Conservation (phyloP, 2,888 invertebrate species). For the Eupithecia vulgata region DNA sequence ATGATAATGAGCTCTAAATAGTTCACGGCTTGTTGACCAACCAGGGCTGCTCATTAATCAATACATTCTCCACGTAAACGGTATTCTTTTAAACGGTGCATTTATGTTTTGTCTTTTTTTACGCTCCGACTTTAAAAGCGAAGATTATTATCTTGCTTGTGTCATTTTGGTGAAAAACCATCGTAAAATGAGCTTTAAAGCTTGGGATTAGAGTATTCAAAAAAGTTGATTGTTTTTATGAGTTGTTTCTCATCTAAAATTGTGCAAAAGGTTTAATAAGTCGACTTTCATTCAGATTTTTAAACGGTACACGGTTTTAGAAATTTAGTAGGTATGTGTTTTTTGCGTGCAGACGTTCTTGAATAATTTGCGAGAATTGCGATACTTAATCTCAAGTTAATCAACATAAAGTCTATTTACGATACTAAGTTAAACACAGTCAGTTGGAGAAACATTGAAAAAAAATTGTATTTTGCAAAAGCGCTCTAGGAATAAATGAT, state of each 20-base stretch:
- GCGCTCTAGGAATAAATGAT: background rate
- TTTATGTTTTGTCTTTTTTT: conserved; percentile 41
- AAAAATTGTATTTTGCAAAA: background rate
- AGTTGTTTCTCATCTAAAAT: conserved; percentile 2
- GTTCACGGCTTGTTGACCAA: conserved; percentile 72
- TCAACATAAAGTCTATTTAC: conserved; percentile 5
- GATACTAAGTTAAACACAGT: background rate
- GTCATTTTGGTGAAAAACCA: conserved; percentile 4
- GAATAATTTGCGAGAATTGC: conserved; percentile 28
- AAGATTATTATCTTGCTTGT: conserved; percentile 11
- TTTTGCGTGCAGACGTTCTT: conserved; percentile 18
- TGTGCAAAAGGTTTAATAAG: conserved; percentile 19
- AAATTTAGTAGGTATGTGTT: conserved; percentile 18
- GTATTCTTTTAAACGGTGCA: conserved; percentile 48
- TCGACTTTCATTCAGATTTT: conserved; percentile 22
- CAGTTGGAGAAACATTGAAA: background rate
- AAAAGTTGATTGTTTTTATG: background rate
- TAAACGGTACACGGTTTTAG: conserved; percentile 20
- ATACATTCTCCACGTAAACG: conserved; percentile 56
- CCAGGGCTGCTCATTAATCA: conserved; percentile 69
- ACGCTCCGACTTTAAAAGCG: conserved; percentile 17
- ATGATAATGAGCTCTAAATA: conserved; percentile 65
- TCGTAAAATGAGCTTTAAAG: background rate
- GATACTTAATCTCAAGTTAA: conserved; percentile 12
- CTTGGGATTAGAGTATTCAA: background rate